These are phyloP conservation scores for Drosophila erecta DNA, from an alignment of 1,140 invertebrate genomes.

Conservation along the genomic window DNA sequence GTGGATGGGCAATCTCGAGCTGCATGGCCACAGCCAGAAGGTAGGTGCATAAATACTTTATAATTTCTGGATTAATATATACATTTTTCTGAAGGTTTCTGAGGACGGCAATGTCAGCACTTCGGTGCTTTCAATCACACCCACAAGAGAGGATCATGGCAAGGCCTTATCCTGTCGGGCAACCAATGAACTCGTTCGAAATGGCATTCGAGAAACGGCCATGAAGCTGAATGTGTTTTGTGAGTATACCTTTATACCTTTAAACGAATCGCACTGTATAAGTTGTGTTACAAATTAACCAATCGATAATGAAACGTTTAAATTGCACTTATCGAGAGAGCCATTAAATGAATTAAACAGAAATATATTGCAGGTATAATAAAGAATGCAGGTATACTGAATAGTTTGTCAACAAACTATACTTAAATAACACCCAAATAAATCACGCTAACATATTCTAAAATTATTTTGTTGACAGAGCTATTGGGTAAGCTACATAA, in stretches of 20 bases:
- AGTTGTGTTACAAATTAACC: not conserved
- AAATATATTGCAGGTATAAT: not conserved
- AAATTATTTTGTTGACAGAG: not conserved
- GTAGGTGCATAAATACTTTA: constrained; percentile 6
- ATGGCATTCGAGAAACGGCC: constrained; percentile 90
- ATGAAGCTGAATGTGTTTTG: constrained; percentile 93
- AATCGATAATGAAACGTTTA: not conserved
- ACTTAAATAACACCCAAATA: not conserved
- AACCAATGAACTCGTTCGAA: constrained; percentile 90
- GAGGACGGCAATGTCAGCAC: constrained; percentile 92
- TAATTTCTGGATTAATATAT: not conserved
- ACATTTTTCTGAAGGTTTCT: constrained; percentile 87
- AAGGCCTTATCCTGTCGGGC: constrained; percentile 92
- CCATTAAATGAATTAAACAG: not conserved
- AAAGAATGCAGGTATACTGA: not conserved
- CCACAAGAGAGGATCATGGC: constrained; percentile 91
- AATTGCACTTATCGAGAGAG: not conserved
- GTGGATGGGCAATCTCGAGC: constrained; percentile 90
- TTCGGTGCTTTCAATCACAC: constrained; percentile 90
- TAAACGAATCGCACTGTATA: too few relatives aligned
- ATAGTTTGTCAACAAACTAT: not conserved
- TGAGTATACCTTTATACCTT: constrained; percentile 86
- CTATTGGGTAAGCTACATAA: not conserved
- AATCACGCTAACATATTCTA: not conserved
- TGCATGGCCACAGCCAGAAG: constrained; percentile 85